Base-by-base conservation (phyloP, 2,797 vertebrate species). In the Monodelphis domestica region DNA sequence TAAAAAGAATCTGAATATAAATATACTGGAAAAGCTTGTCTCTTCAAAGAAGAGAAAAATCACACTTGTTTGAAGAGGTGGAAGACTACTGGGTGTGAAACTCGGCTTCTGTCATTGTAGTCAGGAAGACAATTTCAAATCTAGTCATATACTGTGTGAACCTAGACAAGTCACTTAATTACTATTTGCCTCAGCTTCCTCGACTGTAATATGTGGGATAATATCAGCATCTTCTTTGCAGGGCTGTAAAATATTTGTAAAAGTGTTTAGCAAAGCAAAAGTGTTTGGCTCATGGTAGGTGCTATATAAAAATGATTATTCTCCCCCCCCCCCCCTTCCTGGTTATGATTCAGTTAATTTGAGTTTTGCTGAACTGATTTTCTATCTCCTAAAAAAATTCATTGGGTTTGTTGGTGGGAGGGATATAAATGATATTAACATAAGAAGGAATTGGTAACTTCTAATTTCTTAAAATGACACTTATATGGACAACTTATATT, bases 391-490 rank as follows among this genome's bases (percentile, higher is more conserved):
- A 56, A 56, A 56, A n/a, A n/a, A 63, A n/a, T 15, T 63, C 26
- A 30, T 78, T 45, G 38, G 21, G 70, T 45, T 45, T 24, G 26
- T 28, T 28, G 56, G 94, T 95, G n/a, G 94, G 38, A 45, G 70
- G 89, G 4, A 94, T 94, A 30, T 95, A 93, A 91, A 55, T 56
- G 7, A 17, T 33, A 90, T 78, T 50, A 52, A 91, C 93, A 78
- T 89, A 92, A 56, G 30, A 92, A 70, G 28, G 52, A 87, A 91
- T 57, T 6, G 1, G 89, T 30, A 95, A 94, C 50, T 55, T 90
- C 93, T 89, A 78, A 91, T 92, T 96, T 91, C 50, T 70, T 96
- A 51, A 92, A 84, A 59, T 84, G 24, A 78, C 21, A 78, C 38
- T 89, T 90, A 90, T 0, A 56, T 26, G 12, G 30, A 50, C 87